phyloP scores from a whole-genome alignment of 1,140 invertebrate species.

The Zaprionus taronus region DNA sequence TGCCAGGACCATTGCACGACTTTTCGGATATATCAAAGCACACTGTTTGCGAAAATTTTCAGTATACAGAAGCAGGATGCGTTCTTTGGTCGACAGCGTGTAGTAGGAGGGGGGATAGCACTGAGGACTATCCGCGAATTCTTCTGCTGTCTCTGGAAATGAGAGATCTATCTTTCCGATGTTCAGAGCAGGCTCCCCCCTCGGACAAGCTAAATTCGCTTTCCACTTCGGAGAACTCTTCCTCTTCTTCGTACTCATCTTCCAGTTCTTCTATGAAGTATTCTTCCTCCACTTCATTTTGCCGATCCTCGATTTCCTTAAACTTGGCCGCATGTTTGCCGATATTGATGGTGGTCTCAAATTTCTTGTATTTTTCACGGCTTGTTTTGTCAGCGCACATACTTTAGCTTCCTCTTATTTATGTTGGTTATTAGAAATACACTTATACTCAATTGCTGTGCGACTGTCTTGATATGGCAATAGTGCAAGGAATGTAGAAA shows the following conservation, averaged over 20 bases:
- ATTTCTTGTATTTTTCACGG: constrained; percentile 46
- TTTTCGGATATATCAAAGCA: constrained; percentile 86
- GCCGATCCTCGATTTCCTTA: constrained; percentile 58
- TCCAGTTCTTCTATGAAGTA: constrained; percentile 3
- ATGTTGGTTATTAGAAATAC: constrained; percentile 43
- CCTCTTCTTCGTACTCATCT: constrained; percentile 46
- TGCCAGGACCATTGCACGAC: constrained; percentile 90
- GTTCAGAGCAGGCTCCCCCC: constrained; percentile 50
- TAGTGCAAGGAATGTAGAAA: background rate
- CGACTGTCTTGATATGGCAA: constrained; percentile 42
- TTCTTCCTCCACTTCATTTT: background rate
- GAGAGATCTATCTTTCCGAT: constrained; percentile 73
- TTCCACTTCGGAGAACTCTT: constrained; percentile 32
- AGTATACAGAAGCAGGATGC: constrained; percentile 89
- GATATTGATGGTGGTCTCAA: constrained; percentile 29
- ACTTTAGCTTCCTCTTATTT: constrained; percentile 26
- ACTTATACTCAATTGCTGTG: constrained; percentile 17
- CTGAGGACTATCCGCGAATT: constrained; percentile 56
- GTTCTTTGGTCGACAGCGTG: constrained; percentile 91
- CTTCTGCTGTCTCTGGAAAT: constrained; percentile 69
- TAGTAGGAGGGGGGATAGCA: constrained; percentile 90
- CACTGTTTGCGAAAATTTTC: constrained; percentile 94
- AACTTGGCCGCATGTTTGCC: constrained; percentile 44
- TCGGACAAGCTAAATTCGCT: constrained; percentile 65
- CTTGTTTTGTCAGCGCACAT: constrained; percentile 54